Percentiles rank a stretch among this genome's conserved stretches.
Conservation (phyloP, 2,888 invertebrate genomes). For the Cephus runcator region DNA sequence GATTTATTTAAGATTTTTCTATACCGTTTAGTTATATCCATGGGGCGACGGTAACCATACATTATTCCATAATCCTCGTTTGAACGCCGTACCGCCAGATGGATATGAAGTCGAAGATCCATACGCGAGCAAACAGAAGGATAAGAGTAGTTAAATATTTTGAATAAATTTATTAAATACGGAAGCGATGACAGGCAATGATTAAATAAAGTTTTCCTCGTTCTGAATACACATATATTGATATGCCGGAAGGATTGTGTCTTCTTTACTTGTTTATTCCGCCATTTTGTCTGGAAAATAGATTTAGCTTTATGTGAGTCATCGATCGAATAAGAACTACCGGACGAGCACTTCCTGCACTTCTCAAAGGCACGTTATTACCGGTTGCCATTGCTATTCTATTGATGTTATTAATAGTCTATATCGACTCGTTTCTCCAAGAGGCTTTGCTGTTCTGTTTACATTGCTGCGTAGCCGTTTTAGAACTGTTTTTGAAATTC, state of each 20-base stretch:
- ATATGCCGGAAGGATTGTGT: neutral
- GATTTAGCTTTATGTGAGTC: neutral
- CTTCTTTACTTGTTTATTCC: neutral
- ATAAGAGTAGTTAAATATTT: neutral
- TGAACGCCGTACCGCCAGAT: constrained; percentile 47
- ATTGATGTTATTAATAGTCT: neutral
- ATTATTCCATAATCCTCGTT: constrained; percentile 50
- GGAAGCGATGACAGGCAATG: neutral
- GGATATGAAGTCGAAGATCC: constrained; percentile 53
- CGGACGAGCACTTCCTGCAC: neutral
- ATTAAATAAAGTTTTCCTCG: neutral
- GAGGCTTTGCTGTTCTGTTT: neutral
- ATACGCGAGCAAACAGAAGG: constrained; percentile 12
- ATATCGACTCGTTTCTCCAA: neutral
- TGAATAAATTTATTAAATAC: neutral
- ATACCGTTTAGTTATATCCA: constrained; percentile 43
- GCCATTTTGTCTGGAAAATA: neutral
- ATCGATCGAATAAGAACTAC: neutral
- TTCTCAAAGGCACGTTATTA: neutral
- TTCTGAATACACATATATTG: neutral
- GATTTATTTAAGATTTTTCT: neutral
- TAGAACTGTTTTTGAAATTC: neutral
- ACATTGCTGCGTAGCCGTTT: neutral
- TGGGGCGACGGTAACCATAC: constrained; percentile 56
- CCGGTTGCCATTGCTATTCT: neutral